These are phyloP conservation scores for Lucilia sericata DNA, from an alignment of 1,140 invertebrate genomes.

Conservation along the genomic window DNA sequence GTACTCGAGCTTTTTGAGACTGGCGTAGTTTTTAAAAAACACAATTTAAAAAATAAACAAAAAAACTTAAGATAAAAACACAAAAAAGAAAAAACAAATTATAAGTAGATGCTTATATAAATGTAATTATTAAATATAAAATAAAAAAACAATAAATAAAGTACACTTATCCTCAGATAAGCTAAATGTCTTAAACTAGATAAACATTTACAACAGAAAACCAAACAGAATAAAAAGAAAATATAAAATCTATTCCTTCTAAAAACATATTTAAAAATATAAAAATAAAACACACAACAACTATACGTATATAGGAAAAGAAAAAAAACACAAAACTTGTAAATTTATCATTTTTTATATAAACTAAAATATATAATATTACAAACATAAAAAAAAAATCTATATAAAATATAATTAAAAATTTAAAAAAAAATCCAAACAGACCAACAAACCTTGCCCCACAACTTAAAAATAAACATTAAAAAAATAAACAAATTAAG, in stretches of 20 bases:
- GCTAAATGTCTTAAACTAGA: conserved; percentile 33
- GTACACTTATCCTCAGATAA: conserved; percentile 43
- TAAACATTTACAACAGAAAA: not conserved
- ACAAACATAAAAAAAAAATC: not conserved
- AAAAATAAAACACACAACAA: conserved; percentile 21
- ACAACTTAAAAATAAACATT: not conserved
- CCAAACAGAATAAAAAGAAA: not conserved
- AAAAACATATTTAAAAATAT: not conserved
- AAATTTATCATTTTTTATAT: conserved; percentile 44
- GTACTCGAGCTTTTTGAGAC: conserved; percentile 68
- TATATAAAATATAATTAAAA: conserved; percentile 23
- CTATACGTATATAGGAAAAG: conserved; percentile 37
- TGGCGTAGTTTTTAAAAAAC: conserved; percentile 63
- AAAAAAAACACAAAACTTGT: conserved; percentile 20
- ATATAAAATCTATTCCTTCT: not conserved
- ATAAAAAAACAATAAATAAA: conserved; percentile 27
- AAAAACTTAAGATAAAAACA: conserved; percentile 23
- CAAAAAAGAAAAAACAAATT: conserved; percentile 23
- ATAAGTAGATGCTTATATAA: conserved; percentile 39
- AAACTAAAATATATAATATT: conserved; percentile 7
- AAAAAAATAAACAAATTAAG: conserved; percentile 7
- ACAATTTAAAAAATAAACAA: conserved; percentile 38
- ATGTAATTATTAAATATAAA: conserved; percentile 40
- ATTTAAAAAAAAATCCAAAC: conserved; percentile 33
- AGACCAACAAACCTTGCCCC: conserved; percentile 8